These are phyloP conservation scores for Dichetophora obliterata DNA, from an alignment of 2,888 invertebrate genomes.

Conservation along the genomic window DNA sequence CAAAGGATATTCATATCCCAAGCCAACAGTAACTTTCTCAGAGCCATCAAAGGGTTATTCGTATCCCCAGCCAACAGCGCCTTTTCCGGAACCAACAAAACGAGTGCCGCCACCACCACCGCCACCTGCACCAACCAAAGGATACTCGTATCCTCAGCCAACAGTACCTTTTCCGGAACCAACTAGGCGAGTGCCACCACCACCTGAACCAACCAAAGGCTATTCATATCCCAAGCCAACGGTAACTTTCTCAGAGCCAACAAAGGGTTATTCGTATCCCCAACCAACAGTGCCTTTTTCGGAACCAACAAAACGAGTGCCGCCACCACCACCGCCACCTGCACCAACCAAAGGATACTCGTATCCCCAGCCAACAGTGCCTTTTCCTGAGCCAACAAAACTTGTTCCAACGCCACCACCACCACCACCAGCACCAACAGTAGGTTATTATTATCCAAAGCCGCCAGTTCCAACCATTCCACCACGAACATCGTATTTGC, in stretches of 20 bases:
- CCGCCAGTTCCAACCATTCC: constrained; percentile 28
- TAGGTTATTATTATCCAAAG: constrained; percentile 50
- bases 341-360: constrained; percentile 51
- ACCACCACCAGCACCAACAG: constrained; percentile 24
- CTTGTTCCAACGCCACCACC: constrained; percentile 3
- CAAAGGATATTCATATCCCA: constrained; percentile 56
- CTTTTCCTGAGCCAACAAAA: constrained; percentile 47
- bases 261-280: constrained; percentile 56
- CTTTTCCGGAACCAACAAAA: constrained; percentile 37
- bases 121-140: constrained; percentile 22
- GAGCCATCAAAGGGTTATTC: constrained; percentile 39
- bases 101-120: constrained; percentile 32
- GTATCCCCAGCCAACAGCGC: constrained; percentile 35
- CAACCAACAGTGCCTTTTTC: constrained; percentile 53
- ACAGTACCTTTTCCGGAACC: neutral
- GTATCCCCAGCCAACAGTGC: constrained; percentile 55
- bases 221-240: constrained; percentile 22
- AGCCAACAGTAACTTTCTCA: constrained; percentile 53
- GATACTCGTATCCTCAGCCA: constrained; percentile 53
- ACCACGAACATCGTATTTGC: constrained; percentile 37
- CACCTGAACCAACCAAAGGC: constrained; percentile 1
- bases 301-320: constrained; percentile 4
- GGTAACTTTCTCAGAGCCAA: neutral
- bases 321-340: constrained; percentile 19
- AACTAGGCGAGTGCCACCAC: neutral